Evolutionary conservation across 2,888 invertebrate genomes (phyloP).

Genomic region (Frankliniella fusca): DNA sequence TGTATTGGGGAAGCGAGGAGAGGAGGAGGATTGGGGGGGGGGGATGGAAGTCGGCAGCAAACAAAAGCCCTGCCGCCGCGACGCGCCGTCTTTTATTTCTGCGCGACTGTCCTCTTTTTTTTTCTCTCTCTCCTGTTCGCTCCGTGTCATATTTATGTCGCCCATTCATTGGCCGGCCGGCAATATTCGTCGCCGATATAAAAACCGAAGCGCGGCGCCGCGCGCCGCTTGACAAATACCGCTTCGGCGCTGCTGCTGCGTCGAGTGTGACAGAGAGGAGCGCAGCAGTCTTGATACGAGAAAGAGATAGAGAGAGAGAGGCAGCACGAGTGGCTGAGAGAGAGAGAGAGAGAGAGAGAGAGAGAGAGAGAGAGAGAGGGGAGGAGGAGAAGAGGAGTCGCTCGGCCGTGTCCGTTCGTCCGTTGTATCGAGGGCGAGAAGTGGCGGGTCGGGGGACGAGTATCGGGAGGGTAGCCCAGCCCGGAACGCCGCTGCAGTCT

Average conservation of each 20-base stretch:
- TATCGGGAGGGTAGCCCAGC: too few relatives aligned
- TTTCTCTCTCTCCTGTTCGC: too few relatives aligned
- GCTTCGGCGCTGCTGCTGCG: neutral
- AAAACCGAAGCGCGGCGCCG: neutral
- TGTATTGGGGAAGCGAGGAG: neutral
- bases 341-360: neutral
- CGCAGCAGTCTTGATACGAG: neutral
- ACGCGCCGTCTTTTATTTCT: neutral
- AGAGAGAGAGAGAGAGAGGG: neutral
- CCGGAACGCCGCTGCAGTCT: too few relatives aligned
- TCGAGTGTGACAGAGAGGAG: too few relatives aligned
- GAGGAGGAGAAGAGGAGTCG: neutral
- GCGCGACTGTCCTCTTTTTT: neutral
- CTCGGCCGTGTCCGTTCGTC: too few relatives aligned
- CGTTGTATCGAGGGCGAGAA: neutral
- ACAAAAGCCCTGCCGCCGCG: neutral
- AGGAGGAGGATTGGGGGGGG: too few relatives aligned
- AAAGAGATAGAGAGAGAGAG: neutral
- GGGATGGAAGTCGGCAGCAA: too few relatives aligned
- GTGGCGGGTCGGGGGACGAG: too few relatives aligned
- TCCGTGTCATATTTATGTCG: neutral
- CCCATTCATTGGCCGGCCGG: neutral
- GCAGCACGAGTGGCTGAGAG: neutral
- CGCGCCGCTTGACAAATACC: neutral
- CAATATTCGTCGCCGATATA: conserved; percentile 6